Percentiles rank a stretch among this genome's conserved stretches.
These are phyloP conservation scores for Brachypalpus laphriformis DNA, from an alignment of 2,888 invertebrate genomes.

Conservation along the genomic window DNA sequence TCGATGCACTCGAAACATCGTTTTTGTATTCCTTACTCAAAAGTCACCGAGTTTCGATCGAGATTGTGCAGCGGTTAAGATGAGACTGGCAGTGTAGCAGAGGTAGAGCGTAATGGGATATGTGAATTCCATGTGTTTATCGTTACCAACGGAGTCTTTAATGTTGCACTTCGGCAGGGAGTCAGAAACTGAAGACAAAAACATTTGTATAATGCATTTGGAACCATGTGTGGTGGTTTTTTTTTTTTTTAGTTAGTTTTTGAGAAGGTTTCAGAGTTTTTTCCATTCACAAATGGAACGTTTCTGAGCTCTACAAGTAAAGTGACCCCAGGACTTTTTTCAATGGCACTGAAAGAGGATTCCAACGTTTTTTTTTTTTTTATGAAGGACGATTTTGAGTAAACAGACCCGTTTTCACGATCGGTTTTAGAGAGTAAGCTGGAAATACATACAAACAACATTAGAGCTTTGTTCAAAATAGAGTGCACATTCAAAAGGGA, in stretches of 20 bases:
- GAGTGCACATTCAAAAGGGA: no score
- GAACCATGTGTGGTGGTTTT: conserved; percentile 61
- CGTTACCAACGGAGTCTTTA: conserved; percentile 73
- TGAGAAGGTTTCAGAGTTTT: not conserved
- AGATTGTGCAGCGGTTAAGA: conserved; percentile 36
- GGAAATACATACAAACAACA: no score
- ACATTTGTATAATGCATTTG: not conserved
- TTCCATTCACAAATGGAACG: not conserved
- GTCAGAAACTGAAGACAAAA: conserved; percentile 26
- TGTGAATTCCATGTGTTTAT: conserved; percentile 70
- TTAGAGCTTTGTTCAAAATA: no score
- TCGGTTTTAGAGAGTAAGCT: no score
- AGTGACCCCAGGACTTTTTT: conserved; percentile 23
- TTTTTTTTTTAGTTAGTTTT: conserved; percentile 6
- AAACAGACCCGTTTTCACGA: no score
- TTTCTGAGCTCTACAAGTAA: not conserved
- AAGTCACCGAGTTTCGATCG: conserved; percentile 18
- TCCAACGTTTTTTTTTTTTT: no score
- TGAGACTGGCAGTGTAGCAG: conserved; percentile 14
- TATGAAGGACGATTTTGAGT: no score
- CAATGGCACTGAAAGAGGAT: not conserved
- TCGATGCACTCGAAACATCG: conserved; percentile 61
- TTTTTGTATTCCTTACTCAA: conserved; percentile 3
- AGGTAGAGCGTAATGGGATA: conserved; percentile 64
- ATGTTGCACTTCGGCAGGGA: conserved; percentile 68